phyloP scores from a whole-genome alignment of 2,797 vertebrate genomes.

The Pseudopleuronectes americanus region DNA sequence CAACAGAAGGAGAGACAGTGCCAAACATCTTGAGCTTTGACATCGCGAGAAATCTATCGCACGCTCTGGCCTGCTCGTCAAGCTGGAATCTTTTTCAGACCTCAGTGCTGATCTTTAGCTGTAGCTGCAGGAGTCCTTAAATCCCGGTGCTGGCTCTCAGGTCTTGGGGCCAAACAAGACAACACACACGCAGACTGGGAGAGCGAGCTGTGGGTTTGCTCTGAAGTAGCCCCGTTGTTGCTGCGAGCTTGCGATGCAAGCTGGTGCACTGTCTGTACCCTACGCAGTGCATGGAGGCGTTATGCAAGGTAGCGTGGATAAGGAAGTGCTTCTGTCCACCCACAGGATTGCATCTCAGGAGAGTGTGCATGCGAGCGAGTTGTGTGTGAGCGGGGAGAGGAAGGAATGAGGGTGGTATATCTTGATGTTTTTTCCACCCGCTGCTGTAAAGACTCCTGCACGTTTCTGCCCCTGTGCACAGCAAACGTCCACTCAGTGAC shows the following conservation, averaged over 20 bases:
- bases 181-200: conserved; percentile 2
- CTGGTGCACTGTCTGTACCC: conserved; percentile 45
- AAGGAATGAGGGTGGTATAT: conserved; percentile 38
- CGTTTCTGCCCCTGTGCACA: conserved; percentile 53
- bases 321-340: conserved; percentile 69
- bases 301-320: conserved; percentile 62
- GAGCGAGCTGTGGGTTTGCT: conserved; percentile 14
- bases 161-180: conserved; percentile 36
- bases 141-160: conserved; percentile 13
- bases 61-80: conserved; percentile 6
- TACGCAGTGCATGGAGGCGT: conserved; percentile 61
- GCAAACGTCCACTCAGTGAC: conserved; percentile 60
- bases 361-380: conserved; percentile 25
- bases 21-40: conserved; percentile 60
- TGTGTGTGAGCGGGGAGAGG: conserved; percentile 20
- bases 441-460: conserved; percentile 32
- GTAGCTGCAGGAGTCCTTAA: conserved; percentile 26
- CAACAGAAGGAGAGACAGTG: conserved; percentile 25
- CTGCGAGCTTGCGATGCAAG: conserved; percentile 28
- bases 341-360: conserved; percentile 57
- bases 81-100: conserved; percentile 35
- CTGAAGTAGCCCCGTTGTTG: conserved; percentile 29
- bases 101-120: conserved; percentile 21
- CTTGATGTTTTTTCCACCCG: conserved; percentile 22
- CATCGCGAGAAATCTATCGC: conserved; percentile 41